Base-by-base conservation (phyloP, 92 coral and sea anemone species). In the Porites divaricata region DNA sequence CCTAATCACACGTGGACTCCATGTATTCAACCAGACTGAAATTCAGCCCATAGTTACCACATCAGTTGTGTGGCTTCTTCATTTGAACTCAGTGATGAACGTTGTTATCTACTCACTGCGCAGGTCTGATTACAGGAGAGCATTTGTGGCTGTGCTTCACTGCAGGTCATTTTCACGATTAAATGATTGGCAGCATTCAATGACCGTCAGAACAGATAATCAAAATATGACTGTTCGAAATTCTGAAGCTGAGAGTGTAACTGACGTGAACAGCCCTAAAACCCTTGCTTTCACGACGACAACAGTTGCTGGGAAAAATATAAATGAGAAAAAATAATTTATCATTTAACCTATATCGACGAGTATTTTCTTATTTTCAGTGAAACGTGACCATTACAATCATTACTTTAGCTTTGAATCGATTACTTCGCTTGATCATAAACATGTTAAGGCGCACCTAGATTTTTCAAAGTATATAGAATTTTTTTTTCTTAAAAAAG, bases 91-190 rank as follows among this genome's bases (percentile, higher is more conserved):
- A 41, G 95, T 88, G 2, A 81, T 85, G 11, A 91, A 91, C 79
- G 81, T 91, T 68, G 6, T 85, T 50, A 88, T 91, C 25, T 91
- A 91, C 81, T n/a, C 90, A 20, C 70, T 90, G 53, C 86, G 95
- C 48, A 85, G 92, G 65, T 77, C 88, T 1, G 92, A 91, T 6
- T 88, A 86, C 78, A 80, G 95, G 68, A 70, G 78, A 25, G 95
- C 92, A 11, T 91, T 91, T 75, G 45, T 77, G 62, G 76, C 89
- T 0, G 65, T 88, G 67, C 76, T 91, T 16, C 81, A 48, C 67
- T 84, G 88, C 35, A 75, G 25, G 67, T 72, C 78, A 3, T 62
- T 50, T 25, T 82, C 86, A 16, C 14, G 71, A 19, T 14, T 72
- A 49, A 17, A 21, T 21, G 86, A 48, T 28, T 45, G 48, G 9